Evolutionary conservation across 2,888 invertebrate species (phyloP), one percentile per base, ranked within the genome.

Genomic region (Lasioglossum marginatum): DNA sequence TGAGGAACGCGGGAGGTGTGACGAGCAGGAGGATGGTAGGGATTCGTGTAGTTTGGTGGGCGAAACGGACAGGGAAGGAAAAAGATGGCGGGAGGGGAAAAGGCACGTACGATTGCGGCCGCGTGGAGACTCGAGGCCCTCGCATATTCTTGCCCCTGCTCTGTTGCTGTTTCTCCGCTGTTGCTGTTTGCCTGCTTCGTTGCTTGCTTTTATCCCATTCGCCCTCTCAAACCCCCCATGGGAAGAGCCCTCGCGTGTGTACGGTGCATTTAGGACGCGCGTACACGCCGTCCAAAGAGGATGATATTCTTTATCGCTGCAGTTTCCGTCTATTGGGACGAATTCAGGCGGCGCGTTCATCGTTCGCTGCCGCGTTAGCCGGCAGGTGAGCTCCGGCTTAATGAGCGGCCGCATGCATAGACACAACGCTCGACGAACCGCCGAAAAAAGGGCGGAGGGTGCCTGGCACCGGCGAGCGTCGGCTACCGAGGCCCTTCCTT

Each of bases 231-330:
- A 57, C 37, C n/a, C 83, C 89, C 80, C 89, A 86, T 91, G 91
- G 91, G 92, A 93, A 34, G 70, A 34, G 23, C 10, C 45, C 87
- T 94, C 93, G 93, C 94, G 93, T 93, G 93, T 91, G 92, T 90
- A 92, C 88, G 92, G 91, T 93, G 93, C 93, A 93, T 93, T 94
- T 93, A 89, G 92, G 91, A 91, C 90, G 89, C 89, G 81, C 85
- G 83, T 82, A 83, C 83, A 87, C 83, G 87, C 77, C 85, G 87
- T 79, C 89, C 85, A 89, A 90, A 91, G 90, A 86, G 88, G 85
- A 89, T 87, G 91, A 91, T 90, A 90, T 90, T 90, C 90, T 92
- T 92, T 90, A 92, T 92, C 92, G 92, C 86, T 79, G 82, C 85
- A 86, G 88, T 92, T 88, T 90, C 89, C 86, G 86, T 87, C 92